phyloP scores from a whole-genome alignment of 2,113 vertebrate species.

The Dipodomys ordii region DNA sequence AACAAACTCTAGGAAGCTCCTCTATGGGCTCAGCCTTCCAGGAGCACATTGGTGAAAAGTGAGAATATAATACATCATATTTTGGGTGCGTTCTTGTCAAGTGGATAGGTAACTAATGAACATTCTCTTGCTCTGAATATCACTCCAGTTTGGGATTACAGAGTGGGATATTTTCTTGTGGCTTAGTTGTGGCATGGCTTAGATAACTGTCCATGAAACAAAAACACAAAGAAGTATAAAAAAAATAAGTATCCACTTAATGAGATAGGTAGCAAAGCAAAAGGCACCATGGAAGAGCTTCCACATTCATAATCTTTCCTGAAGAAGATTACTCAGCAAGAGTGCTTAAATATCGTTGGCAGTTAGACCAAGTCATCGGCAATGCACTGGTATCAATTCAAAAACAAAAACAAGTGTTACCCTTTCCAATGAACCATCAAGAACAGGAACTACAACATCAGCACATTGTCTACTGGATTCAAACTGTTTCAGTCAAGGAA shows the following conservation, averaged over 20 bases:
- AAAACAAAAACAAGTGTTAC: slow-evolving; percentile 68
- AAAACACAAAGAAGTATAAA: slow-evolving; percentile 41
- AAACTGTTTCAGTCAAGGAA: slow-evolving; percentile 61
- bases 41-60: not conserved
- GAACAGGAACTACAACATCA: slow-evolving; percentile 69
- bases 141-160: not conserved
- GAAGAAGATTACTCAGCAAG: slow-evolving; percentile 13
- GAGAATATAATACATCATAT: not conserved
- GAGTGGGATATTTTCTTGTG: not conserved
- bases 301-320: not conserved
- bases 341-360: slow-evolving; percentile 18
- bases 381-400: not conserved
- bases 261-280: not conserved
- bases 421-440: slow-evolving; percentile 75
- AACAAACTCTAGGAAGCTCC: slow-evolving; percentile 31
- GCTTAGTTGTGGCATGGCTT: not conserved
- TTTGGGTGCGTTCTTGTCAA: not conserved
- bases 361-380: not conserved
- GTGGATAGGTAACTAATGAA: not conserved
- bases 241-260: not conserved
- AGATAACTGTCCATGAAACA: slow-evolving; percentile 30
- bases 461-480: slow-evolving; percentile 43
- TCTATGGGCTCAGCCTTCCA: not conserved
- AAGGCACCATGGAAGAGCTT: not conserved
- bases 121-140: slow-evolving; percentile 19